Evolutionary conservation across 92 coral and sea anemone species (phyloP), one percentile per base, ranked within the genome.

Genomic region (Isaurus tuberculatus): DNA sequence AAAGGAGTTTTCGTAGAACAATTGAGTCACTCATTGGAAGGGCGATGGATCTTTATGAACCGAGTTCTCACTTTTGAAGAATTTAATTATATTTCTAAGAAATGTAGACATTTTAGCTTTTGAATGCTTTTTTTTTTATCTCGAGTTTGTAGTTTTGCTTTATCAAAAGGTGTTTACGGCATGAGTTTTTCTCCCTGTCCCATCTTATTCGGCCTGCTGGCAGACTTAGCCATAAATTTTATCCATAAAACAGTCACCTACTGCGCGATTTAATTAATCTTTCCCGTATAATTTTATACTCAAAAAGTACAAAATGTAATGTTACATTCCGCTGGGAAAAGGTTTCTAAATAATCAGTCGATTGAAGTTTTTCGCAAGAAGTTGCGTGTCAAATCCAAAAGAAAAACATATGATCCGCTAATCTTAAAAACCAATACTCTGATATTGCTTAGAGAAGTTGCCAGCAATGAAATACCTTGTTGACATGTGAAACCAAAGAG

Each of bases 381-480:
- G 14, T 42, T 72, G 78, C 37, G 78, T 72, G 78, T 29, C 34
- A 28, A 15, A 72, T 7, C 23, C n/a, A 2, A 19, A 13, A 43
- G 53, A 29, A 72, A 72, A 25, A 25, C 78, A 43, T 27, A 26
- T 44, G 33, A 25, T 36, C 60, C 78, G 14, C 27, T 72, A 42
- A n/a, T n/a, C n/a, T n/a, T n/a, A n/a, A n/a, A n/a, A 71, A 14
- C 6, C 19, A 31, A 37, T 67, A 1, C 25, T 15, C 40, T 32
- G 23, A 17, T 68, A 70, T 70, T 70, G 28, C 10, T 40, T 19
- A 5, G 25, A 26, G 22, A 23, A 10, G 22, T 22, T 22, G 34
- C 58, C 19, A n/a, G 77, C 57, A 71, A 20, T 1, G 11, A 71
- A 69, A 71, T 58, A 71, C 23, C 11, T 23, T 72, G 61, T 43